These are phyloP conservation scores for Grammatotria lemairii DNA, from an alignment of 2,113 vertebrate species.

Conservation along the genomic window DNA sequence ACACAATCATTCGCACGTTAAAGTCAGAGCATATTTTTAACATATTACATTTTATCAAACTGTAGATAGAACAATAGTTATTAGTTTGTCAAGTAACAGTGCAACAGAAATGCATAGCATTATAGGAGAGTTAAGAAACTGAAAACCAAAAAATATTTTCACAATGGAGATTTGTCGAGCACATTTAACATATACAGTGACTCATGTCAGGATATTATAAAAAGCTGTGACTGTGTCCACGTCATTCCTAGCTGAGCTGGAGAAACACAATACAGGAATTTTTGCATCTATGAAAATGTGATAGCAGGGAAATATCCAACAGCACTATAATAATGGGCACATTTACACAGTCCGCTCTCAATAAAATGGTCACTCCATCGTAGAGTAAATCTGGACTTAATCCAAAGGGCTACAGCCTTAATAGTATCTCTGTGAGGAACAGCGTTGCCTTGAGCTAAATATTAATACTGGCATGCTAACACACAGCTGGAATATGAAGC, in stretches of 20 bases:
- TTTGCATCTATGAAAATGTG: neutral
- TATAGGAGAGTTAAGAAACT: neutral
- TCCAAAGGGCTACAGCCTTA: neutral
- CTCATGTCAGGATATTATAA: neutral
- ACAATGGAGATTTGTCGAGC: slow-evolving; percentile 26
- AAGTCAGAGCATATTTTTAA: neutral
- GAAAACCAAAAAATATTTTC: neutral
- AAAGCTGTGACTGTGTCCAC: neutral
- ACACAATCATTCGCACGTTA: neutral
- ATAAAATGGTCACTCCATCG: neutral
- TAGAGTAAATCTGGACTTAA: neutral
- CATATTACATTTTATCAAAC: neutral
- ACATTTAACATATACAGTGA: neutral
- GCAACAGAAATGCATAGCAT: neutral
- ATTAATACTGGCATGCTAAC: neutral
- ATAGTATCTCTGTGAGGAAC: neutral
- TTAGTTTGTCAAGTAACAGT: neutral
- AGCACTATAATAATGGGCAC: neutral
- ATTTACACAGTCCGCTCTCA: neutral
- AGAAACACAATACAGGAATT: neutral
- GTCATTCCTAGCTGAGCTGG: neutral
- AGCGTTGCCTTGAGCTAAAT: neutral
- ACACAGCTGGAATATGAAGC: neutral
- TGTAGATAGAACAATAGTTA: neutral
- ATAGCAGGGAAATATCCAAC: neutral